Base-by-base conservation (phyloP, 2,888 invertebrate genomes). In the Chouioia cunea region DNA sequence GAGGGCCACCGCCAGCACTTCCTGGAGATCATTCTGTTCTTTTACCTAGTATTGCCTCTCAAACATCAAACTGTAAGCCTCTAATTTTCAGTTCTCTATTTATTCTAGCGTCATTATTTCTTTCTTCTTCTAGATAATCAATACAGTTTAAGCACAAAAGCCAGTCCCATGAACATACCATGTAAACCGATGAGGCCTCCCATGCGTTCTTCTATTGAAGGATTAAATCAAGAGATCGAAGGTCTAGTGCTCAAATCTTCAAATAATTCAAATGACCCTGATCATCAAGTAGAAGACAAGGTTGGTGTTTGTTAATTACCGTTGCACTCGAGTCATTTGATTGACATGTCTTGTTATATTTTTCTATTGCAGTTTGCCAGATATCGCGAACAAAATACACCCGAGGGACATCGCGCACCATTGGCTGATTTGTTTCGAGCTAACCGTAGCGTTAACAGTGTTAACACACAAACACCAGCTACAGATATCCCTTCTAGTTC, bases 141-240 rank as follows among this genome's bases (percentile, higher is more conserved):
- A 77, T 83, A 83, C 78, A 82, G 79, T 78, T 80, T 83, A 79
- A 84, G 81, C 82, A 86, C 87, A 77, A 88, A 88, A 84, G 88
- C 88, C 73, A 88, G 87, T 79, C 88, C 89, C 71, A 88, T 90
- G 76, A 88, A 88, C 82, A 89, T 90, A 81, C 89, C 89, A 66
- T 79, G 86, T 75, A 86, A 88, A 80, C 88, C 89, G 76, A 87
- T 88, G 87, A 89, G 87, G 78, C 89, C 93, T 79, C 92, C 93
- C 68, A 93, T 94, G 83, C 88, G 94, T 65, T 94, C 92, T 75
- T 95, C 95, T 53, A 93, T 94, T 15, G 95, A 96, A 86, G 95
- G 94, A 22, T 89, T 95, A 20, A 95, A 95, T 86, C 94, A 93
- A 85, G 95, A 95, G 87, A 94, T 95, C 74, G 95, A 95, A 86